Evolutionary conservation across 1,140 invertebrate species (phyloP).

Genomic region (Drosophila sp.): DNA sequence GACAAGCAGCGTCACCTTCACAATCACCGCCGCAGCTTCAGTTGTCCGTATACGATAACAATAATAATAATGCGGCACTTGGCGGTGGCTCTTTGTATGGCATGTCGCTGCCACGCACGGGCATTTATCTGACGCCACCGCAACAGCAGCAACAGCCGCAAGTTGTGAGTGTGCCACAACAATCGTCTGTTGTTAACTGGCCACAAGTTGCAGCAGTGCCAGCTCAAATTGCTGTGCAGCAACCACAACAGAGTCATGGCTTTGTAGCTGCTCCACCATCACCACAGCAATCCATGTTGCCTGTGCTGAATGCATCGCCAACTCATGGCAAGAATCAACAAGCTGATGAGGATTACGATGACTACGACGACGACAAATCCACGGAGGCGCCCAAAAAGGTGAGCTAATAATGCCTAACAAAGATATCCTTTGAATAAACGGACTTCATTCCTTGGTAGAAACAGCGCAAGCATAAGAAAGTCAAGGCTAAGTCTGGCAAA

Average conservation of each 20-base stretch:
- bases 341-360: slow-evolving; percentile 76
- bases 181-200: slow-evolving; percentile 44
- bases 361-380: slow-evolving; percentile 81
- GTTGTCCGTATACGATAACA: slow-evolving; percentile 47
- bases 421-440: background rate
- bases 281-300: slow-evolving; percentile 62
- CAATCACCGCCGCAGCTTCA: slow-evolving; percentile 63
- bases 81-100: slow-evolving; percentile 57
- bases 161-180: slow-evolving; percentile 42
- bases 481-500: slow-evolving; percentile 58
- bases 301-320: slow-evolving; percentile 65
- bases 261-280: slow-evolving; percentile 44
- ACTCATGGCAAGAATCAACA: slow-evolving; percentile 51
- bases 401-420: slow-evolving; percentile 30
- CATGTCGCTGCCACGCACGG: slow-evolving; percentile 66
- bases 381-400: slow-evolving; percentile 84
- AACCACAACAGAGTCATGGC: slow-evolving; percentile 43
- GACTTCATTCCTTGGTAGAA: slow-evolving; percentile 45
- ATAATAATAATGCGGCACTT: slow-evolving; percentile 41
- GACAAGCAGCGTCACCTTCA: slow-evolving; percentile 34
- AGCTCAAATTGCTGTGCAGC: slow-evolving; percentile 44
- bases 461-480: slow-evolving; percentile 79
- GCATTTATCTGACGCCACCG: slow-evolving; percentile 66
- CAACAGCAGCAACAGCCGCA: slow-evolving; percentile 55
- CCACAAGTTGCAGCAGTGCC: slow-evolving; percentile 51